A percentile compares a stretch with the other conserved stretches of the same genome.
Evolutionary conservation across 2,113 vertebrate genomes (phyloP).

Genomic region (Monopterus albus): DNA sequence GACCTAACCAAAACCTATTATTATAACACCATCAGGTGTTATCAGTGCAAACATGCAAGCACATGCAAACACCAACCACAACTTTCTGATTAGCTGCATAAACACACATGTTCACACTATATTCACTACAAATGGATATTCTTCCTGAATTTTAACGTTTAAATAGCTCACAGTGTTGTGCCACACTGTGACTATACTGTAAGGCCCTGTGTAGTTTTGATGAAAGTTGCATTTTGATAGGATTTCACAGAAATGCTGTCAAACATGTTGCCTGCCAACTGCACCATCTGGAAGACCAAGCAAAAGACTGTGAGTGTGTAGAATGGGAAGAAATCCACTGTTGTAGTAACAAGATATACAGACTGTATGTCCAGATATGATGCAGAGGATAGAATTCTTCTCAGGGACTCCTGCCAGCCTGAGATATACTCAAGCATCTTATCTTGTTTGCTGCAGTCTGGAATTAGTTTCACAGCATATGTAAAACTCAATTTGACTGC

Average conservation of each 20-base stretch:
- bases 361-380: conserved; percentile 42
- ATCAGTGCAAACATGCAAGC: not conserved
- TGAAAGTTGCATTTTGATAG: conserved; percentile 47
- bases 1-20: too few species aligned
- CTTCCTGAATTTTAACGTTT: conserved; percentile 4
- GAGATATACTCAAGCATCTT: conserved; percentile 16
- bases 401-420: conserved; percentile 18
- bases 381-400: conserved; percentile 24
- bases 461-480: conserved; percentile 45
- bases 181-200: conserved; percentile 15
- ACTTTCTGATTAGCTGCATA: not conserved
- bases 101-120: conserved; percentile 11
- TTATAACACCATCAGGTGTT: too few species aligned
- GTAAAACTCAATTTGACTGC: conserved; percentile 48
- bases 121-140: not conserved
- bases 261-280: conserved; percentile 44
- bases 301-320: conserved; percentile 27
- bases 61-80: not conserved
- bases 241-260: conserved; percentile 49
- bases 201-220: conserved; percentile 27
- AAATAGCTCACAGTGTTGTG: not conserved
- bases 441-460: conserved; percentile 28
- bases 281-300: conserved; percentile 60
- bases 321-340: not conserved
- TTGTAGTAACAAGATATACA: conserved; percentile 33